These are phyloP conservation scores for Trachemys scripta DNA, from an alignment of 2,113 vertebrate species.

Conservation along the genomic window DNA sequence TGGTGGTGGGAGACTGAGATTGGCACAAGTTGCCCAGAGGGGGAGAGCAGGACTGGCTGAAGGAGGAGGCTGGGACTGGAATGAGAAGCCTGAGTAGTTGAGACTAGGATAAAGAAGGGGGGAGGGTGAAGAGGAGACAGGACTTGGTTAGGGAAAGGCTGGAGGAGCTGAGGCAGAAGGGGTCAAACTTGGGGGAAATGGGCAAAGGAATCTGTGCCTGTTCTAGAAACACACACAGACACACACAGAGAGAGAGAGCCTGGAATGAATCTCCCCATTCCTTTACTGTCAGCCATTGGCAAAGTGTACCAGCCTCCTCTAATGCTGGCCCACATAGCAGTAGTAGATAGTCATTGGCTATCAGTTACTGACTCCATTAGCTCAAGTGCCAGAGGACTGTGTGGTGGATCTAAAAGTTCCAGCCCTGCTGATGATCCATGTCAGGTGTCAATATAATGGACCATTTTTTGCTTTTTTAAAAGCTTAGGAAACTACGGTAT, in stretches of 20 bases:
- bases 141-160: neutral
- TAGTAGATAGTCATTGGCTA: too few species aligned
- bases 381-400: too few species aligned
- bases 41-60: neutral
- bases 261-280: neutral
- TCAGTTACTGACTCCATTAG: neutral
- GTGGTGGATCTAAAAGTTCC: too few species aligned
- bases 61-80: neutral
- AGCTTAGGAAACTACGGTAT: neutral
- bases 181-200: neutral
- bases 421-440: too few species aligned
- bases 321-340: neutral
- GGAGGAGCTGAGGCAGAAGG: too few species aligned
- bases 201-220: neutral
- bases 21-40: neutral
- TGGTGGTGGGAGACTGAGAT: neutral
- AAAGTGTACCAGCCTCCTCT: neutral
- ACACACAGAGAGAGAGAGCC: too few species aligned
- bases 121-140: neutral
- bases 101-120: neutral
- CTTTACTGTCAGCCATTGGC: fast-evolving
- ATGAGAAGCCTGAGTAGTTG: neutral
- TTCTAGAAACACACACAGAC: too few species aligned
- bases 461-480: neutral
- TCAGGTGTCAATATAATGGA: neutral